A percentile compares a stretch with the other conserved stretches of the same genome.
phyloP scores from a whole-genome alignment of 1,140 invertebrate genomes.

The Wasmannia auropunctata region DNA sequence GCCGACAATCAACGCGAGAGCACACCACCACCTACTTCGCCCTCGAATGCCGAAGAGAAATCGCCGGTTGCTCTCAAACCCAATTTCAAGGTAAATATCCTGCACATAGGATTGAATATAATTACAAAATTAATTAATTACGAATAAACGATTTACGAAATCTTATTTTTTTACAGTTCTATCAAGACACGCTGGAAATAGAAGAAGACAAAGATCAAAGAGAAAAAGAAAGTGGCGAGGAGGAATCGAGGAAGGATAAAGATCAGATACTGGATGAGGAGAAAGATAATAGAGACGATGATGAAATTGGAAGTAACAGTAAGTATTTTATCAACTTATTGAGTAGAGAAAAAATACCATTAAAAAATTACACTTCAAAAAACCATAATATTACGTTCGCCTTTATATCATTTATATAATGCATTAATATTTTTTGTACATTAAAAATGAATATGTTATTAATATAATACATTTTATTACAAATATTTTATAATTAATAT shows the following conservation, averaged over 20 bases:
- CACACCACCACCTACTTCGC: constrained; percentile 81
- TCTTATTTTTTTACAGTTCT: constrained; percentile 89
- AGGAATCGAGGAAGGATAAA: constrained; percentile 77
- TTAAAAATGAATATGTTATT: background rate
- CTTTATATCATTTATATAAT: background rate
- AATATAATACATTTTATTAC: background rate
- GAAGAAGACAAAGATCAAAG: constrained; percentile 86
- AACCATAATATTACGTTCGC: background rate
- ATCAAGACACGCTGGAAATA: constrained; percentile 95
- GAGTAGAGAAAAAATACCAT: background rate
- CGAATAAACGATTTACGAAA: no score
- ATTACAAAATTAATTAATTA: no score
- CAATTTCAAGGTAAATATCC: constrained; percentile 83
- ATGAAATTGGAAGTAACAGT: constrained; percentile 76
- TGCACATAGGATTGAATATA: background rate
- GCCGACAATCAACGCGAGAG: constrained; percentile 80
- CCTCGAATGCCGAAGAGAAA: constrained; percentile 85
- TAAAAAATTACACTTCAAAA: background rate
- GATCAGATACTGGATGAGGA: constrained; percentile 77
- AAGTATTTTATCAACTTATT: constrained; percentile 57
- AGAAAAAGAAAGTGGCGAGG: constrained; percentile 79
- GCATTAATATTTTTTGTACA: background rate
- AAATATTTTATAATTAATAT: background rate
- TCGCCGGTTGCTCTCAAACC: constrained; percentile 85
- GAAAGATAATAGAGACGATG: constrained; percentile 75